Base-by-base conservation (phyloP, 2,888 invertebrate species). In the Conops quadrifasciatus region DNA sequence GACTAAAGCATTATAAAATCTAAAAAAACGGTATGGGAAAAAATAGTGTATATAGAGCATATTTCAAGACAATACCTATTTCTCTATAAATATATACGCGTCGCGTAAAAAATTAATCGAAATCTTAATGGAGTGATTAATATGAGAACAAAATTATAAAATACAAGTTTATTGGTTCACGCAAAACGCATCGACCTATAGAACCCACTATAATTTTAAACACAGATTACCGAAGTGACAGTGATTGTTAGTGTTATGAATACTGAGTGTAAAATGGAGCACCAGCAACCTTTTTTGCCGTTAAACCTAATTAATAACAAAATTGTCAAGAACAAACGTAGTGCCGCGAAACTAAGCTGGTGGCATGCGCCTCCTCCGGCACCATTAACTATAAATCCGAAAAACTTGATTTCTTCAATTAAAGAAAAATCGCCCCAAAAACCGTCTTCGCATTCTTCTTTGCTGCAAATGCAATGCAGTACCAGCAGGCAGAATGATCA, bases 331-430 rank as follows among this genome's bases (percentile, higher is more conserved):
- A 79, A 78, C 15, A 82, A 81, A 71, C 81, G 76, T 19, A 82
- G 80, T 72, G 58, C 76, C 3, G 74, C 82, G 1, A 82, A 82
- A 74, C 74, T 82, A 3, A 79, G 80, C 64, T 82, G 82, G 82
- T 82, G 82, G 82, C 76, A 82, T 71, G 77, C 82, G 2, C 77
- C 80, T 2, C 71, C 75, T 59, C 74, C 75, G 58, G 72, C 74
- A 2, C 70, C 62, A 7, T 51, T 74, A 9, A 76, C 71, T 16
- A 21, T 3, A n/a, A 56, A 1, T 24, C 11, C 11, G 11, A 3
- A 21, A 11, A 56, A 56, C 3, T n/a, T 2, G 53, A 24, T 56
- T 24, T 56, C 53, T 11, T n/a, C 7, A 56, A 21, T 4, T 11
- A 19, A 24, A 11, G 11, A n/a, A 24, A 1, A n/a, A 24, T 21